Evolutionary conservation across 2,888 invertebrate genomes (phyloP).

Genomic region (Rotaria macrura): DNA sequence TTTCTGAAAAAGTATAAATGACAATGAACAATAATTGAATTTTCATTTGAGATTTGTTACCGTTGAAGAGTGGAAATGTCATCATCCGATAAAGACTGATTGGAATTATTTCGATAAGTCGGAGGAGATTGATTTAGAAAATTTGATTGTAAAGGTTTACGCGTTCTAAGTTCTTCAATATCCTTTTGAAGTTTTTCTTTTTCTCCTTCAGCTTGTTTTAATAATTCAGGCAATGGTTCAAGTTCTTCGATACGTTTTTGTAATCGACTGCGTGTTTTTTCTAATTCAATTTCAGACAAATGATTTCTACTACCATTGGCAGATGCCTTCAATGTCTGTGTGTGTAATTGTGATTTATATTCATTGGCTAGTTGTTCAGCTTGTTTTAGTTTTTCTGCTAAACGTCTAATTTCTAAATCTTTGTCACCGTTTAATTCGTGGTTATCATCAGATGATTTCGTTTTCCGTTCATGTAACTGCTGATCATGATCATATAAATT

Average conservation of each 20-base stretch:
- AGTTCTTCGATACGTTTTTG: conserved; percentile 44
- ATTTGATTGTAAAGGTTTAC: conserved; percentile 40
- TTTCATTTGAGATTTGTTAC: neutral
- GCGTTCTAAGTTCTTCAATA: conserved; percentile 39
- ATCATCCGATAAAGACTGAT: neutral
- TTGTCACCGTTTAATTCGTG: neutral
- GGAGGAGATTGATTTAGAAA: conserved; percentile 41
- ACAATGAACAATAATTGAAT: neutral
- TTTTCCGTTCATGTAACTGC: neutral
- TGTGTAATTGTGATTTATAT: neutral
- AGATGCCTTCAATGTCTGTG: neutral
- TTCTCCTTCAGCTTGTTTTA: conserved; percentile 43
- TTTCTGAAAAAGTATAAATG: neutral
- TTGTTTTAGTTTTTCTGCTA: neutral
- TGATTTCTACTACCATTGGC: conserved; percentile 22
- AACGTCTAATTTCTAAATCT: neutral
- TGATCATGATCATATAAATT: neutral
- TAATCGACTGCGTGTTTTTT: conserved; percentile 39
- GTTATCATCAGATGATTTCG: neutral
- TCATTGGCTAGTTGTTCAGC: neutral
- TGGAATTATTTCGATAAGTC: neutral
- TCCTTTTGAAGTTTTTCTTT: conserved; percentile 43
- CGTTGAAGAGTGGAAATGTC: neutral
- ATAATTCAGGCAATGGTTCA: conserved; percentile 47
- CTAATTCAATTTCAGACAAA: conserved; percentile 30